Evolutionary conservation across 2,888 invertebrate species (phyloP), one percentile per base, ranked within the genome.

Genomic region (Thecophora atra): DNA sequence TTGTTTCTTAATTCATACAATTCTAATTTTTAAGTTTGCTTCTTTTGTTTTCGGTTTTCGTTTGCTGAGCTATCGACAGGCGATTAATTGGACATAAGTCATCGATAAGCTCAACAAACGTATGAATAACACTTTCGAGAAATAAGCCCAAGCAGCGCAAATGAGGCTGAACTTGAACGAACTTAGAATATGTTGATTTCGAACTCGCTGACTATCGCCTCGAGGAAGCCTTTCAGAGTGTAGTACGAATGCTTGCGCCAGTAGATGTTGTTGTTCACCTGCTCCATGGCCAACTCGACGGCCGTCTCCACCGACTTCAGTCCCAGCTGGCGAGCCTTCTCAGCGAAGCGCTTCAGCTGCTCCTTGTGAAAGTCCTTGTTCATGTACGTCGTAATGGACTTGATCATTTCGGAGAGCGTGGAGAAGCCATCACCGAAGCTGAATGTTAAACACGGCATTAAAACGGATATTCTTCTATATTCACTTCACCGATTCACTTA

Each of bases 381-480:
- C 89, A 89, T 88, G 76, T 86, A 88, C 28, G 83, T 85, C n/a
- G 88, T 87, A 54, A 89, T 80, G 1, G 88, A 85, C 74, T 87
- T 86, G 54, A 89, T 86, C 89, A 89, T 89, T 75, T 87, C 87
- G 26, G 87, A 85, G 54, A 89, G 79, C 3, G 88, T 88, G 64
- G 87, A 88, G 79, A 89, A 89, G 15, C 88, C 89, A 79, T 89
- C 88, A 19, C 89, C 89, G 78, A 88, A 89, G 77, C 89, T 89
- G 37, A 15, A 26, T 68, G 21, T 30, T 24, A 56, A 54, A 65
- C 54, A 47, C 47, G n/a, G 15, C 5, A 5, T 58, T 58, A 30
- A 7, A 37, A 44, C 1, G n/a, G 42, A 64, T n/a, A n/a, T n/a
- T 19, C n/a, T 42, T 24, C 30, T 13, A 15, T n/a, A 52, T 52